phyloP scores from a whole-genome alignment of 92 coral and sea anemone genomes.

The Paragorgia papillata region DNA sequence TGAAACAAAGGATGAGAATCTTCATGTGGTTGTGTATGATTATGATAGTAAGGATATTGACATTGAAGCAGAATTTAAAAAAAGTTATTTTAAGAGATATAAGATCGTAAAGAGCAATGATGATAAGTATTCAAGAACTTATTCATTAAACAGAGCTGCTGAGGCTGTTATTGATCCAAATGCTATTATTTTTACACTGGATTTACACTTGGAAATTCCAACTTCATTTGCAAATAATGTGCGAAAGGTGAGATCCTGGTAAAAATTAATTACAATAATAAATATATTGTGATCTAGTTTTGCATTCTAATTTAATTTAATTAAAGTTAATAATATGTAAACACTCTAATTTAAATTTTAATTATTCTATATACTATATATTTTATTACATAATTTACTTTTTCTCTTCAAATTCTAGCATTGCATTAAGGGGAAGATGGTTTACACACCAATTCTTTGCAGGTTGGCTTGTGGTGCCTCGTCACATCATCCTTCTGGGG shows the following conservation, averaged over 20 bases:
- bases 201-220: constrained; percentile 56
- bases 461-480: constrained; percentile 69
- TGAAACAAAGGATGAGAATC: constrained; percentile 55
- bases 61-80: constrained; percentile 51
- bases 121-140: constrained; percentile 47
- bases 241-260: constrained; percentile 52
- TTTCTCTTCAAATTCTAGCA: constrained; percentile 50
- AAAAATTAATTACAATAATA: no score
- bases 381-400: no score
- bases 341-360: no score
- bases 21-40: constrained; percentile 57
- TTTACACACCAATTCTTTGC: constrained; percentile 76
- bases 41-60: constrained; percentile 63
- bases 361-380: no score
- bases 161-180: constrained; percentile 41
- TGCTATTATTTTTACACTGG: constrained; percentile 55
- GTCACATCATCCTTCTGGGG: constrained; percentile 58
- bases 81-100: constrained; percentile 56
- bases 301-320: no score
- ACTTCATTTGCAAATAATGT: constrained; percentile 42
- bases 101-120: constrained; percentile 36
- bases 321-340: no score
- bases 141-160: constrained; percentile 52
- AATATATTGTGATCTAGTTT: no score
- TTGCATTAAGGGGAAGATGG: constrained; percentile 76